phyloP scores from a whole-genome alignment of 2,797 vertebrate species.

The Pangasius krempfi region DNA sequence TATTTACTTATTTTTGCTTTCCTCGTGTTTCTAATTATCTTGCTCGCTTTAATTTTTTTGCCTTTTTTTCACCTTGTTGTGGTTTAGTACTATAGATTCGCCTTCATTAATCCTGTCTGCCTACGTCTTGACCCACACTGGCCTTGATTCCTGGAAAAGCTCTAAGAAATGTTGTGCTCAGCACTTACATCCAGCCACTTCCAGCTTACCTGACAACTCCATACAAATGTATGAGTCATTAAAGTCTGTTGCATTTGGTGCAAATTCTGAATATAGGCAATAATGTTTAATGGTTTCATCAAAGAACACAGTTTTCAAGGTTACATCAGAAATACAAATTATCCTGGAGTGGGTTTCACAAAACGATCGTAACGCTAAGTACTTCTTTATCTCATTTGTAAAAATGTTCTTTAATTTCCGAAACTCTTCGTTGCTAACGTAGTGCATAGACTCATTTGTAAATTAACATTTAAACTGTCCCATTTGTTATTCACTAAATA shows the following conservation, averaged over 20 bases:
- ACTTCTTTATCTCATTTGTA: neutral
- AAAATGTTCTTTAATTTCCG: neutral
- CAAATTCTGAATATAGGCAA: neutral
- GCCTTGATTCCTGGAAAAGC: neutral
- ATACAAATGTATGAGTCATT: neutral
- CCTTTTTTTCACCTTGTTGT: neutral
- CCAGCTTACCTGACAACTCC: neutral
- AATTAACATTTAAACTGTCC: neutral
- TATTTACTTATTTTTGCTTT: neutral
- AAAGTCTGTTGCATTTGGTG: neutral
- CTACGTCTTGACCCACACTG: neutral
- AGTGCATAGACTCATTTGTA: neutral
- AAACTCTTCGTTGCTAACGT: neutral
- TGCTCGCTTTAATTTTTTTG: neutral
- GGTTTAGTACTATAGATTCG: neutral
- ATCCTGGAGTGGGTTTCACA: neutral
- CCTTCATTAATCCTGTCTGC: conserved; percentile 4
- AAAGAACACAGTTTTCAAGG: neutral
- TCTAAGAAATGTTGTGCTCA: neutral
- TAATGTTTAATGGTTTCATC: neutral
- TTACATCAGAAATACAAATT: neutral
- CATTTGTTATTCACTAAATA: neutral
- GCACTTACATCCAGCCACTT: neutral
- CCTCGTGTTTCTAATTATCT: neutral
- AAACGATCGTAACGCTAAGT: neutral